Percentiles rank a stretch among this genome's conserved stretches.
These are phyloP conservation scores for Amphiprion ocellaris DNA, from an alignment of 2,113 vertebrate genomes.

Conservation along the genomic window DNA sequence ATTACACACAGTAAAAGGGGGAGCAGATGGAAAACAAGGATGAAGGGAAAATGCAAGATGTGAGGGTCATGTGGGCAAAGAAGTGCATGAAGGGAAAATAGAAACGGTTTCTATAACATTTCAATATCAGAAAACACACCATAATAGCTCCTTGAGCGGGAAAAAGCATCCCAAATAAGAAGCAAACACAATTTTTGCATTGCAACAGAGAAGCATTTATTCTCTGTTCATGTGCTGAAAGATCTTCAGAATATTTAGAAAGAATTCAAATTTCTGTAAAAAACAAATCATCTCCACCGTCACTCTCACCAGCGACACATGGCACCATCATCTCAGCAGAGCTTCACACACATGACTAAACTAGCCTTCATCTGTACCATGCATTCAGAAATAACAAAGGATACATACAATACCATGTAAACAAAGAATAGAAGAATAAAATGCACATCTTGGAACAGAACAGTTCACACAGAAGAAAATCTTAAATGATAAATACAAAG, in stretches of 20 bases:
- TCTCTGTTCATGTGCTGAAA: conserved; percentile 70
- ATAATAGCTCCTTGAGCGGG: not conserved
- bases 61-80: conserved; percentile 11
- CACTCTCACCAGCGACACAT: conserved; percentile 9
- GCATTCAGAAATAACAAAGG: conserved; percentile 55
- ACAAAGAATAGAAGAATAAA: conserved; percentile 51
- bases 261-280: conserved; percentile 60
- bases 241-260: conserved; percentile 63
- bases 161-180: conserved; percentile 4
- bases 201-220: conserved; percentile 76
- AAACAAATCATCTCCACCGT: conserved; percentile 35
- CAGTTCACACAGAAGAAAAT: conserved; percentile 28
- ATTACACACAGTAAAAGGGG: conserved; percentile 23
- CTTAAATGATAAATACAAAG: conserved; percentile 45
- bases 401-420: conserved; percentile 44
- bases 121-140: not conserved
- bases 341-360: conserved; percentile 35
- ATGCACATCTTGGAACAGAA: conserved; percentile 48
- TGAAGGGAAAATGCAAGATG: conserved; percentile 5
- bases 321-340: conserved; percentile 35
- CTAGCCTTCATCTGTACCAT: conserved; percentile 40
- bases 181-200: conserved; percentile 47
- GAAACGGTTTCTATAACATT: conserved; percentile 7
- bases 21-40: conserved; percentile 39
- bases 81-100: conserved; percentile 6